These are phyloP conservation scores for Gephyroberyx darwinii DNA, from an alignment of 2,797 vertebrate species.

Conservation along the genomic window DNA sequence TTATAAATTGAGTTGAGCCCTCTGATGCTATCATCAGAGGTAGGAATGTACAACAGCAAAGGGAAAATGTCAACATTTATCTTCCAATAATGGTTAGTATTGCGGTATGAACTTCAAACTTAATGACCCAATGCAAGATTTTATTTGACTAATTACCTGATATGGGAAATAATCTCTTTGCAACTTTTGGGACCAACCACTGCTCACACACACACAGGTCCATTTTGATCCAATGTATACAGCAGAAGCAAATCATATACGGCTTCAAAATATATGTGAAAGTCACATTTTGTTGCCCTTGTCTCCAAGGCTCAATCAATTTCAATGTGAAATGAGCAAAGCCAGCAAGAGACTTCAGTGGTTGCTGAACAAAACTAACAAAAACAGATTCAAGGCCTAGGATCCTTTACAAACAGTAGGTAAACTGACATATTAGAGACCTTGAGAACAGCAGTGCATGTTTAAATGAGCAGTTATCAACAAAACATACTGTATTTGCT, in stretches of 20 bases:
- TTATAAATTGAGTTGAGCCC: slow-evolving; percentile 56
- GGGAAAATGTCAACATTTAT: slow-evolving; percentile 68
- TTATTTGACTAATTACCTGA: slow-evolving; percentile 53
- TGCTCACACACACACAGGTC: not conserved
- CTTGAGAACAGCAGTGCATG: slow-evolving; percentile 61
- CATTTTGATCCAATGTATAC: no score
- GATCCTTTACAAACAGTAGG: slow-evolving; percentile 45
- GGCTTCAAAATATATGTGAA: slow-evolving; percentile 16
- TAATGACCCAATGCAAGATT: slow-evolving; percentile 36
- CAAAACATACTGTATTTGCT: slow-evolving; percentile 51
- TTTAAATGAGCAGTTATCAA: slow-evolving; percentile 68
- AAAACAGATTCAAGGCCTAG: slow-evolving; percentile 36
- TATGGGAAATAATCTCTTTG: slow-evolving; percentile 1
- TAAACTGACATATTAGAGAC: slow-evolving; percentile 66
- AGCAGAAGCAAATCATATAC: no score
- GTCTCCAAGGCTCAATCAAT: no score
- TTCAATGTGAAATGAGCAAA: no score
- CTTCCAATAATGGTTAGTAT: slow-evolving; percentile 29
- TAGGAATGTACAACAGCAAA: slow-evolving; percentile 44
- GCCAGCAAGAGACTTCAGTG: no score
- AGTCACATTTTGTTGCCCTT: not conserved
- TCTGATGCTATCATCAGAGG: slow-evolving; percentile 61
- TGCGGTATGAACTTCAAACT: slow-evolving; percentile 43
- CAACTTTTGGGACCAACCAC: not conserved
- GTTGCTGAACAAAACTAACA: slow-evolving; percentile 11